Percentiles rank a stretch among this genome's conserved stretches.
Evolutionary conservation across 2,888 invertebrate genomes (phyloP).

Genomic region (Nomada goodeniana): DNA sequence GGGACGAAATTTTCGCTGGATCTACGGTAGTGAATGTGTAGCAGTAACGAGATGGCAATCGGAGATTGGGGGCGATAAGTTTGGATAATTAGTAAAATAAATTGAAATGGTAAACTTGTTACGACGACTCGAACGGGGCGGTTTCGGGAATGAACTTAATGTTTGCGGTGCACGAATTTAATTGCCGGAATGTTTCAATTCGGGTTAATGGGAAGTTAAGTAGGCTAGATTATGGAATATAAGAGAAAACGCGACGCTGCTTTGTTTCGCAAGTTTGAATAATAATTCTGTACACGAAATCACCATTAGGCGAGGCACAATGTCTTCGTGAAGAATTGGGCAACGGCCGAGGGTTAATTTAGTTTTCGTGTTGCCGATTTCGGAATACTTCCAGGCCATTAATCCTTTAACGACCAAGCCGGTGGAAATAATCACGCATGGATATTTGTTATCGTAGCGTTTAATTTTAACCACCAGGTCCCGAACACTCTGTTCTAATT

Average conservation of each 20-base stretch:
- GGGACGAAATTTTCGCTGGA: not conserved
- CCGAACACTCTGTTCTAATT: not conserved
- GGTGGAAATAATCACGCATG: constrained; percentile 30
- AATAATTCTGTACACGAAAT: constrained; percentile 38
- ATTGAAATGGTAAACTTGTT: not conserved
- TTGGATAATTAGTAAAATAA: not conserved
- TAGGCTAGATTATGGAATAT: not conserved
- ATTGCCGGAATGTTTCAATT: not conserved
- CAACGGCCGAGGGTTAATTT: constrained; percentile 31
- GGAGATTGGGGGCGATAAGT: not conserved
- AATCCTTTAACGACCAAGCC: constrained; percentile 36
- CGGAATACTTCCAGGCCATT: constrained; percentile 40
- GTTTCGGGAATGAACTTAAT: not conserved
- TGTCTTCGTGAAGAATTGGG: constrained; percentile 12
- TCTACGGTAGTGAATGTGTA: not conserved
- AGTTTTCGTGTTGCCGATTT: constrained; percentile 37
- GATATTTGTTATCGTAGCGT: constrained; percentile 29
- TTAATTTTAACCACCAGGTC: too few species aligned
- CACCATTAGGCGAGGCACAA: constrained; percentile 30
- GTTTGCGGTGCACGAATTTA: not conserved
- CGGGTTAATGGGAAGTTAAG: not conserved
- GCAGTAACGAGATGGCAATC: constrained; percentile 18
- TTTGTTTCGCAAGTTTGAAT: not conserved
- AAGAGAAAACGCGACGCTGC: not conserved
- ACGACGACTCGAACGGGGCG: not conserved